These are phyloP conservation scores for Pseudolaguvia tuberculata DNA, from an alignment of 2,113 vertebrate species.

Conservation along the genomic window DNA sequence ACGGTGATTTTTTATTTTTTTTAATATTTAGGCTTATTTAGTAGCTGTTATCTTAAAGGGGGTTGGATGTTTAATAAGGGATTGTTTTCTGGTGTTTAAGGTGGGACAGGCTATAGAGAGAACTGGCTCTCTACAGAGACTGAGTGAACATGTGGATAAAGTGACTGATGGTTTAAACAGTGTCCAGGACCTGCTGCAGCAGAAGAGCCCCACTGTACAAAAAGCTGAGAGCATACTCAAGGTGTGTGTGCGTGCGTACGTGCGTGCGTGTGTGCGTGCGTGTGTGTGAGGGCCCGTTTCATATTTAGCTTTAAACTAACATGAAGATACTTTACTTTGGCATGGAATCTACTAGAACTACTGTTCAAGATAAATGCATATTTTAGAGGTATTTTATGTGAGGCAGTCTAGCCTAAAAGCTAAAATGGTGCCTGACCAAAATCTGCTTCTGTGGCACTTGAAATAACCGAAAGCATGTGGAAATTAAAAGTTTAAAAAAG, in stretches of 20 bases:
- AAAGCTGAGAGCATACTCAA: slow-evolving; percentile 81
- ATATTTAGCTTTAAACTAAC: neutral
- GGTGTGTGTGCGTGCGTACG: slow-evolving; percentile 60
- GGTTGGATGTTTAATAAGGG: neutral
- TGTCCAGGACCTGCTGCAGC: slow-evolving; percentile 75
- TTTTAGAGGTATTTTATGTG: neutral
- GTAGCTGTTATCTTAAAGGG: neutral
- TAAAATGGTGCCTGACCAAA: neutral
- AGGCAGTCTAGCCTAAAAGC: neutral
- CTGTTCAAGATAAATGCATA: neutral
- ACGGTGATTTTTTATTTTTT: slow-evolving; percentile 33
- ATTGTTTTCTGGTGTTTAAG: slow-evolving; percentile 49
- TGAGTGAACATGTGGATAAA: slow-evolving; percentile 68
- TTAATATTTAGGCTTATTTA: neutral
- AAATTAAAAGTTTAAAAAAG: neutral
- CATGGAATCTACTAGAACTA: neutral
- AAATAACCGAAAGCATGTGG: neutral
- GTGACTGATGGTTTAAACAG: slow-evolving; percentile 70
- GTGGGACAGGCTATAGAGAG: slow-evolving; percentile 63
- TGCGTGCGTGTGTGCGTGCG: neutral
- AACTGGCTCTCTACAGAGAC: slow-evolving; percentile 62
- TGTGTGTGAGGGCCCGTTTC: neutral
- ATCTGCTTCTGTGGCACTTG: neutral
- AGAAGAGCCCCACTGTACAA: slow-evolving; percentile 71
- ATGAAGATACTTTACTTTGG: too few relatives aligned